phyloP scores from a whole-genome alignment of 2,797 vertebrate species.

The Clarias laeviceps region DNA sequence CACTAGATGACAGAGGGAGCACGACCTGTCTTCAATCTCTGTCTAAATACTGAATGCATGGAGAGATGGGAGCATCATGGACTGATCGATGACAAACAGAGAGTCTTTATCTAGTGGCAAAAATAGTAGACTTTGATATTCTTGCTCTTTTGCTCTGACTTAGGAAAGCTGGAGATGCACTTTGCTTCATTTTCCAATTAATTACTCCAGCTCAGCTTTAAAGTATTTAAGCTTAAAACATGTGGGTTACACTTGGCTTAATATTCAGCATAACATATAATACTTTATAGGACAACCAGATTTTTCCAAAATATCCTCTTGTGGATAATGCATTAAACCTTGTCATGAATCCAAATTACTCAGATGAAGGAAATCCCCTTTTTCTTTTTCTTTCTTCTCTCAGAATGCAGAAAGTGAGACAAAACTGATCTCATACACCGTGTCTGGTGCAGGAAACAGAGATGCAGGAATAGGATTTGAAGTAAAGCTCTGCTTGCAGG shows the following conservation, averaged over 20 bases:
- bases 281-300: constrained; percentile 8
- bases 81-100: constrained; percentile 31
- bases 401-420: constrained; percentile 20
- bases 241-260: constrained; percentile 14
- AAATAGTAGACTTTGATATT: constrained; percentile 18
- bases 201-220: constrained; percentile 4
- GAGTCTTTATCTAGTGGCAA: constrained; percentile 16
- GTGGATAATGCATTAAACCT: constrained; percentile 28
- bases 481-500: constrained; percentile 32
- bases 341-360: constrained; percentile 22
- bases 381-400: constrained; percentile 23
- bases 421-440: constrained; percentile 27
- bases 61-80: constrained; percentile 18
- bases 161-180: background rate
- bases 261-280: constrained; percentile 31
- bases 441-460: constrained; percentile 3
- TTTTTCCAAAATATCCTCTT: constrained; percentile 18
- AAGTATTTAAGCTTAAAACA: constrained; percentile 5
- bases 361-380: constrained; percentile 7
- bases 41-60: constrained; percentile 34
- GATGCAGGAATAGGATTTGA: constrained; percentile 20
- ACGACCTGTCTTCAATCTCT: constrained; percentile 42
- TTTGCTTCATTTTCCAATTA: constrained; percentile 24
- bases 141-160: constrained; percentile 15
- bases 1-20: constrained; percentile 38